A percentile compares a stretch with the other conserved stretches of the same genome.
phyloP scores from a whole-genome alignment of 2,888 invertebrate genomes.

The Amblyjoppa proteus region DNA sequence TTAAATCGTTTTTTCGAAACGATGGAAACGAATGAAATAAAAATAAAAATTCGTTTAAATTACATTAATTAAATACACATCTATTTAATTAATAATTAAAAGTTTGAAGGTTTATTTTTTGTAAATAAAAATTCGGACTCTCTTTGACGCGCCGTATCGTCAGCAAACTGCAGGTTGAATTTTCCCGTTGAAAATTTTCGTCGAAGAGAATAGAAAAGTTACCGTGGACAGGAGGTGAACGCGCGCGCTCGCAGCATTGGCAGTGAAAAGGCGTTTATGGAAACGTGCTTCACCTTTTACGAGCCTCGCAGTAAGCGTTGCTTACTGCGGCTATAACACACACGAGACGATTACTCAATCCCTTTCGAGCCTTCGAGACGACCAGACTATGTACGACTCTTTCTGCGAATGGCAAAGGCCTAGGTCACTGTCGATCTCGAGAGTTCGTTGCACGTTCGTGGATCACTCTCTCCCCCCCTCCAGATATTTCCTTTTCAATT shows the following conservation, averaged over 20 bases:
- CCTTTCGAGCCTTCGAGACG: constrained; percentile 71
- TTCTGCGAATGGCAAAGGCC: constrained; percentile 62
- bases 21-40: neutral
- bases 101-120: constrained; percentile 2
- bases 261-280: constrained; percentile 82
- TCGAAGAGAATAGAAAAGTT: constrained; percentile 6
- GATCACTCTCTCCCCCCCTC: constrained; percentile 45
- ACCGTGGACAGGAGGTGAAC: constrained; percentile 5
- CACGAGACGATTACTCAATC: constrained; percentile 79
- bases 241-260: constrained; percentile 75
- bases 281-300: constrained; percentile 81
- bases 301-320: constrained; percentile 68
- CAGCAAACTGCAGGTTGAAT: neutral
- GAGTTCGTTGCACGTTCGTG: constrained; percentile 60
- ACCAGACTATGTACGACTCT: constrained; percentile 56
- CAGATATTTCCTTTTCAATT: no score
- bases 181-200: neutral
- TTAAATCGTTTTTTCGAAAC: neutral
- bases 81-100: no score
- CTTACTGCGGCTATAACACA: constrained; percentile 58
- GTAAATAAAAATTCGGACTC: neutral
- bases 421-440: constrained; percentile 64
- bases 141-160: neutral
- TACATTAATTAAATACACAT: neutral
- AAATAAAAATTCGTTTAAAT: neutral